A percentile compares a stretch with the other conserved stretches of the same genome.
phyloP scores from a whole-genome alignment of 2,113 vertebrate species.

The Gallinago media region DNA sequence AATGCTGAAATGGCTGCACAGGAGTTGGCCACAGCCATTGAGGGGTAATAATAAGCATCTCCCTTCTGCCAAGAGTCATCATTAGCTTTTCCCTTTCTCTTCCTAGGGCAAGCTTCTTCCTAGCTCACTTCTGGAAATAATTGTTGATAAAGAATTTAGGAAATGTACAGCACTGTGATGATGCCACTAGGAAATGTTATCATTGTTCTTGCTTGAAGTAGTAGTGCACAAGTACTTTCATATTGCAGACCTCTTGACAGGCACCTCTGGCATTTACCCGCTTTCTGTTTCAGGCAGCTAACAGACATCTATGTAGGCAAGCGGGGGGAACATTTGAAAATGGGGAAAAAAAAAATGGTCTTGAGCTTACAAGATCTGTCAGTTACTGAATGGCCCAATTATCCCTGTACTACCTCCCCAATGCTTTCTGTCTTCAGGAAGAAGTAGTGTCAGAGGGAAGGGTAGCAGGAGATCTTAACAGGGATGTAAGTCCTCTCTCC shows the following conservation, averaged over 20 bases:
- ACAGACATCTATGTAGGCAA: accelerated
- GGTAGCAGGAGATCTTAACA: background rate
- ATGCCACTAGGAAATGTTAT: background rate
- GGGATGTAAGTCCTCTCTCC: background rate
- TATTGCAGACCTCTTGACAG: background rate
- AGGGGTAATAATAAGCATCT: background rate
- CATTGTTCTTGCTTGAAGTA: background rate
- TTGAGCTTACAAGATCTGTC: background rate
- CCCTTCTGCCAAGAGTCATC: background rate
- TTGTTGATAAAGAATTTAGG: background rate
- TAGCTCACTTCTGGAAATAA: background rate
- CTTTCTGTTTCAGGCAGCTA: background rate
- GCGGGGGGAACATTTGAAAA: background rate
- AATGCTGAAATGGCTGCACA: background rate
- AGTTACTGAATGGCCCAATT: background rate
- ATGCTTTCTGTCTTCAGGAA: background rate
- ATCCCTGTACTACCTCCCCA: background rate
- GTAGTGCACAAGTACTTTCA: background rate
- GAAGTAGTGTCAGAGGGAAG: background rate
- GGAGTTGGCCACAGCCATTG: background rate
- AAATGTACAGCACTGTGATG: background rate
- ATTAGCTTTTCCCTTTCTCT: background rate
- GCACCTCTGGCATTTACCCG: background rate
- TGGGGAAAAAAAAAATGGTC: background rate
- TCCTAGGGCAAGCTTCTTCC: background rate